Conservation (phyloP, 1,140 invertebrate species). For the Zaprionus tsacasi region DNA sequence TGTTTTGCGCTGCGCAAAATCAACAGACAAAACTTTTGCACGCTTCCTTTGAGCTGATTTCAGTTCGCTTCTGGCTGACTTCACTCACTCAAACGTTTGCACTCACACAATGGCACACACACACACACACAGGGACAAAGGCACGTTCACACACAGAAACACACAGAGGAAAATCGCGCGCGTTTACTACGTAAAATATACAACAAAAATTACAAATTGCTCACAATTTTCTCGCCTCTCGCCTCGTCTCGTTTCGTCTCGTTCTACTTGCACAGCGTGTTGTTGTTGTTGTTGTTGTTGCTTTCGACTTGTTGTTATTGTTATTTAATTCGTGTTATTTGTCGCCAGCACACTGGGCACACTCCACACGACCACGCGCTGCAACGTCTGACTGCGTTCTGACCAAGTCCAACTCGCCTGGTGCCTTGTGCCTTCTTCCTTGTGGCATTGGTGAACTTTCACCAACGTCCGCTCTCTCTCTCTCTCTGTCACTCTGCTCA, state of each 20-base stretch:
- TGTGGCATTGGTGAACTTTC: conserved; percentile 41
- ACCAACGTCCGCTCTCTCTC: conserved; percentile 42
- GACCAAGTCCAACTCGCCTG: conserved; percentile 23
- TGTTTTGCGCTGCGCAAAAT: conserved; percentile 47
- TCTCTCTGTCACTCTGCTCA: conserved; percentile 48
- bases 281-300: conserved; percentile 38
- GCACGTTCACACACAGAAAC: conserved; percentile 23
- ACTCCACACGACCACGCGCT: conserved; percentile 71
- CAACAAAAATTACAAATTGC: conserved; percentile 73
- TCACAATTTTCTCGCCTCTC: conserved; percentile 69
- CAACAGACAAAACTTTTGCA: conserved; percentile 46
- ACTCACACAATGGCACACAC: conserved; percentile 16
- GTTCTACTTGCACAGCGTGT: conserved; percentile 44
- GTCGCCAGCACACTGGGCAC: neutral
- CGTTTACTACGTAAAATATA: conserved; percentile 58
- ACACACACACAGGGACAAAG: conserved; percentile 20
- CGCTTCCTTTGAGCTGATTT: conserved; percentile 25
- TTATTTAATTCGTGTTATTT: neutral
- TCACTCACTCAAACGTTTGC: conserved; percentile 36
- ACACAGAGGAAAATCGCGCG: conserved; percentile 37
- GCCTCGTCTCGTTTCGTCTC: conserved; percentile 37
- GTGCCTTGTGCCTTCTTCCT: neutral
- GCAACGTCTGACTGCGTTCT: conserved; percentile 76
- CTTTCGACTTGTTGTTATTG: conserved; percentile 20
- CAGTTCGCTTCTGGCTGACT: conserved; percentile 41